These are phyloP conservation scores for Drosophila equinoxialis DNA, from an alignment of 1,140 invertebrate genomes.

Conservation along the genomic window DNA sequence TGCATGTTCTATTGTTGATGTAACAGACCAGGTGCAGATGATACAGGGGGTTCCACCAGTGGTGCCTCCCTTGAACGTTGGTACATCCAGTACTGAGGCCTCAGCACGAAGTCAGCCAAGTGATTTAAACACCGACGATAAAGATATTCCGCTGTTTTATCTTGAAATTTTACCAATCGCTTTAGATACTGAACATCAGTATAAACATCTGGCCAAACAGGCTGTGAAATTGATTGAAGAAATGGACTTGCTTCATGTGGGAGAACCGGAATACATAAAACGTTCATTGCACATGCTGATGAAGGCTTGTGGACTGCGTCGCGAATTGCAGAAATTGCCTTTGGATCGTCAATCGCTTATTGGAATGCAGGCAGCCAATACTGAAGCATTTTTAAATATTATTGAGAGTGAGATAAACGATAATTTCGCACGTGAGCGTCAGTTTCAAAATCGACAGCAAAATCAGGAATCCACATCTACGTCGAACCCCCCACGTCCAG, in stretches of 20 bases:
- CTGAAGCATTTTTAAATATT: neutral
- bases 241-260: neutral
- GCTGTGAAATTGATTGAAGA: neutral
- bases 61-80: too few relatives aligned
- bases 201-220: neutral
- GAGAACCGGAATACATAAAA: neutral
- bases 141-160: neutral
- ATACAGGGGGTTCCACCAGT: too few relatives aligned
- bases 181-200: neutral
- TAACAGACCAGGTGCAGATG: too few relatives aligned
- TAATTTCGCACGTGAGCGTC: neutral
- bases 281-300: conserved; percentile 7
- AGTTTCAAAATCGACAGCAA: neutral
- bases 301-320: neutral
- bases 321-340: neutral
- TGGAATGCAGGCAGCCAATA: neutral
- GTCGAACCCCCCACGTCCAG: neutral
- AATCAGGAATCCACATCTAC: neutral
- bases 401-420: conserved; percentile 3
- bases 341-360: neutral
- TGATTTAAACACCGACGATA: neutral
- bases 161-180: neutral
- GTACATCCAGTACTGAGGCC: neutral
- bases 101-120: neutral
- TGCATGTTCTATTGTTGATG: neutral